Evolutionary conservation across 30 jellyfish, hydroid and myxozoan genomes (phyloP), one percentile per base, ranked within the genome.

Genomic region (Aurelia sp.): DNA sequence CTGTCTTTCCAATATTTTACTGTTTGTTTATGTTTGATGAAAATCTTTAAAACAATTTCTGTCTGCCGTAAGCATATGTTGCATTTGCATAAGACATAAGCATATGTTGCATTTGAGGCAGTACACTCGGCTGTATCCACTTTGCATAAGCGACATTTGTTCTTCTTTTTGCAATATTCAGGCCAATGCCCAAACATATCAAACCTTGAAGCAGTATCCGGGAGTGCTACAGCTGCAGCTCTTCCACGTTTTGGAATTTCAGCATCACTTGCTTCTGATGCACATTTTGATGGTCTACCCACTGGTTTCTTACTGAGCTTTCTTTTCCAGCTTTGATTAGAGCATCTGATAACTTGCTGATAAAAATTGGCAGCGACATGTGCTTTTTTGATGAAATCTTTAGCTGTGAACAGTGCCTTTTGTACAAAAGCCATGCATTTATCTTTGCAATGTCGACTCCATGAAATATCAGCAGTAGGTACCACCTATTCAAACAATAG

Each of bases 261-360:
- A 18, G 16, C 16, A 53, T 53, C 65, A 53, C 16, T 53, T 13
- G 16, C 65, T 33, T 19, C 17, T 19, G 93, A 71, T 65, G 55
- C 71, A 50, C 96, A 9, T 81, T 86, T 86, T 1, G 88, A 64
- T 65, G 96, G 92, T 47, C 96, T 66, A 3, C 96, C 96, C 35
- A 48, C 81, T 13, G 92, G 22, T 66, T 3, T 40, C 20, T 44
- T 65, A 35, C 27, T 5, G 50, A 33, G 64, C 35, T 73, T 13
- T 68, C 68, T 30, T 73, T 79, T 12, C 31, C 52, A n/a, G 79
- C 86, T 37, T 44, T 13, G 74, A 71, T 62, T 31, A 79, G 87
- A 6, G 73, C 94, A 70, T 82, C 84, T 10, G 93, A 75, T 7
- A 88, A 31, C 19, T 82, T 61, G 18, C 59, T 19, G n/a, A 61